These are phyloP conservation scores for Leptoclinus maculatus DNA, from an alignment of 2,797 vertebrate genomes.

Conservation along the genomic window DNA sequence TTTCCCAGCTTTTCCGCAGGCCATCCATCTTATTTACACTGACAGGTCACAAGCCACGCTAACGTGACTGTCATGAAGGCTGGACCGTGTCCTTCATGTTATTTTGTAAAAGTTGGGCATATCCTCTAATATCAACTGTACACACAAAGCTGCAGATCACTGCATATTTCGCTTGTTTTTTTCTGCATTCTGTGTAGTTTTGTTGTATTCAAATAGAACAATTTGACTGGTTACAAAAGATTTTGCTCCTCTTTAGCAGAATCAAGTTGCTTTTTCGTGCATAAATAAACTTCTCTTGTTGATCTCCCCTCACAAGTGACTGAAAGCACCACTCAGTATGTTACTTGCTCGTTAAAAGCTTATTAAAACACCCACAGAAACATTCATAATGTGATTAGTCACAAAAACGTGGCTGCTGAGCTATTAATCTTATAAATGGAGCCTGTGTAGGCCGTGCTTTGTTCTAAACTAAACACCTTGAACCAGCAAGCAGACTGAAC, in stretches of 20 bases:
- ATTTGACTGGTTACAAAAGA: neutral
- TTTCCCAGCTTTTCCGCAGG: slow-evolving; percentile 72
- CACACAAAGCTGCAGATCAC: slow-evolving; percentile 5
- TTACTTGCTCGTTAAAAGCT: slow-evolving; percentile 1
- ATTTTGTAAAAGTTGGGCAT: slow-evolving; percentile 34
- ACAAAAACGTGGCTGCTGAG: slow-evolving; percentile 3
- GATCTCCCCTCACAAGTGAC: slow-evolving; percentile 12
- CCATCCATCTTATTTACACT: slow-evolving; percentile 82
- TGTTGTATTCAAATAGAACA: slow-evolving; percentile 5
- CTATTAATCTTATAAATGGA: neutral
- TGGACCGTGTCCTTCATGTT: slow-evolving; percentile 65
- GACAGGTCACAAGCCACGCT: slow-evolving; percentile 74
- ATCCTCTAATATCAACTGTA: neutral
- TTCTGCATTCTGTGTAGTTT: neutral
- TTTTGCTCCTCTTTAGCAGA: neutral
- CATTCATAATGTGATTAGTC: neutral
- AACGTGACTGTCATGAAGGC: slow-evolving; percentile 69
- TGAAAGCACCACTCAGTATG: neutral
- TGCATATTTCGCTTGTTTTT: neutral
- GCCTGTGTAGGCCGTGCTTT: neutral
- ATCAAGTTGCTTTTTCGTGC: neutral
- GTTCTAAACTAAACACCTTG: neutral
- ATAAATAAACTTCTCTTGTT: neutral
- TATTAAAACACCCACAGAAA: slow-evolving; percentile 9
- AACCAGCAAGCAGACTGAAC: neutral